Conservation (phyloP, 2,113 vertebrate species). For the Equus quagga region DNA sequence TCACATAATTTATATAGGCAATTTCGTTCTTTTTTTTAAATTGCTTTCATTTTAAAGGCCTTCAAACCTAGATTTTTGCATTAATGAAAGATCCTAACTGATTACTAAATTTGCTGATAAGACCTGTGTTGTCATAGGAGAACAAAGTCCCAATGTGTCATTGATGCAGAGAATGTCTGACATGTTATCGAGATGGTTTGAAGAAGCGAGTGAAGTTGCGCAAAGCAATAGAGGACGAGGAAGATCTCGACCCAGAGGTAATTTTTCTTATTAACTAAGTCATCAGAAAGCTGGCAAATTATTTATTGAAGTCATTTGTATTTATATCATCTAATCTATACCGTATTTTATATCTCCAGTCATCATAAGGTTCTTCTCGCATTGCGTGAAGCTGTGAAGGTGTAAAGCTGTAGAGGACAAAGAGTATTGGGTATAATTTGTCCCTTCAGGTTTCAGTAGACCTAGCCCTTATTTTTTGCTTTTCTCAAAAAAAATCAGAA, state of each 20-base stretch:
- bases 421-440: not conserved
- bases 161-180: constrained; percentile 99
- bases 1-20: not conserved
- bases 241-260: constrained; percentile 93
- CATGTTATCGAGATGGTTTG: constrained; percentile 99
- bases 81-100: not conserved
- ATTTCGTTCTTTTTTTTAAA: not conserved
- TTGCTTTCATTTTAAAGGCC: constrained; percentile 41
- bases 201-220: constrained; percentile 97
- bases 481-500: not conserved
- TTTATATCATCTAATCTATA: not conserved
- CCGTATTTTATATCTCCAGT: not conserved
- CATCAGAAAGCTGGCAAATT: not conserved
- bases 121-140: constrained; percentile 88
- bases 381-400: not conserved
- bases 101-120: constrained; percentile 45
- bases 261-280: constrained; percentile 35
- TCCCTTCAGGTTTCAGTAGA: not conserved
- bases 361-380: not conserved
- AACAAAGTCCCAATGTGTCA: constrained; percentile 97
- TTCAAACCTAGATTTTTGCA: constrained; percentile 2
- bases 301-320: not conserved
- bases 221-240: constrained; percentile 95
- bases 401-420: not conserved
- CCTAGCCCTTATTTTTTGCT: not conserved